Evolutionary conservation across 2,113 vertebrate genomes (phyloP), one percentile per base, ranked within the genome.

Genomic region (Alexandromys fortis): DNA sequence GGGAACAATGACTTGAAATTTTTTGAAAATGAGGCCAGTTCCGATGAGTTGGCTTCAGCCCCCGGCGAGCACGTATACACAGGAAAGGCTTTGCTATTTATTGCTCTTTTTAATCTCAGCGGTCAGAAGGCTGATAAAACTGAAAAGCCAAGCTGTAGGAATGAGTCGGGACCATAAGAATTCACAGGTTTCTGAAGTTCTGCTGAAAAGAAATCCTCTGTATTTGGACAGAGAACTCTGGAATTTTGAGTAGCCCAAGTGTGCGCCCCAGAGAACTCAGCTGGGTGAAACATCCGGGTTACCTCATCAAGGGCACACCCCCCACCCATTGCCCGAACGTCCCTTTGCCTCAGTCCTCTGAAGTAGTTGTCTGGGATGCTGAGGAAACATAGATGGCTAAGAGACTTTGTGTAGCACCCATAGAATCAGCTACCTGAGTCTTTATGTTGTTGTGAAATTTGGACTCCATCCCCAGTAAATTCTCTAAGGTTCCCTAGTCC

Each of bases 1-100:
- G 75, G 86, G 68, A 97, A 81, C 93, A 97, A 94, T 90, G 87
- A 81, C 49, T 85, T 86, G 1, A 33, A 82, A 61, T 88, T 91
- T 90, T 93, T 95, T 92, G n/a, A 35, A 88, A 92, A 94, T 45
- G 58, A 94, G 33, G 92, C 92, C 89, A 97, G 94, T 97, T 92
- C 96, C 97, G 88, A 38, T 63, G 88, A 55, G 83, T 82, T 70
- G 70, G 49, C 28, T 70, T 92, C 86, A 95, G 75, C 94, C 94
- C 73, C 88, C 63, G 90, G 78, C 16, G 90, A 90, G 96, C 96
- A 63, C 83, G 93, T 58, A 92, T 89, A 82, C 88, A 13, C 24
- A 92, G 97, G 73, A 90, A 95, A 89, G 77, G 52, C 0, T 0
- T 8, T 35, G 21, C 63, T 95, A 86, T 94, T 97, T 97, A 92